Evolutionary conservation across 2,797 vertebrate species (phyloP), one percentile per base, ranked within the genome.

Genomic region (Lacerta viridis): DNA sequence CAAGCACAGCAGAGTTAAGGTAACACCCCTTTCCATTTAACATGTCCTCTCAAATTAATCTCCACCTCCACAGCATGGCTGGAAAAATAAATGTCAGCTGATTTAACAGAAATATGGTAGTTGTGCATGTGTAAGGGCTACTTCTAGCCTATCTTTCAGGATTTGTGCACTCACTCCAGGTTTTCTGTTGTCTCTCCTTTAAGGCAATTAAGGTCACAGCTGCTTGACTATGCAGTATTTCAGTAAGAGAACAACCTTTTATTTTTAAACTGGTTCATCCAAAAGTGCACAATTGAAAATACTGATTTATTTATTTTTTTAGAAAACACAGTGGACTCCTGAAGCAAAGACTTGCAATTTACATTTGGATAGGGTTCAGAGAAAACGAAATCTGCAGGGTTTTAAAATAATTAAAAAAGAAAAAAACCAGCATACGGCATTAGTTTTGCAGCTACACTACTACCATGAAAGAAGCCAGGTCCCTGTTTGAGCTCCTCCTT

Each of bases 231-330:
- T 81, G 92, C 82, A 2, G 88, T 87, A 91, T 91, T 85, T 91
- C 86, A 95, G 90, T 90, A 85, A 93, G 93, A 92, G 91, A 92
- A 93, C 84, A 71, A 93, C 5, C 80, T 88, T 93, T 79, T 94
- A 91, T 94, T 94, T 94, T 93, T 79, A 95, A 94, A 93, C 80
- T 94, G 91, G 95, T 93, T 85, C 91, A 1, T n/a, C 77, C 87
- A 89, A 90, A 87, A 93, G 84, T 69, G 91, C 80, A 89, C 88
- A 74, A 93, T 90, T 88, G 29, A 59, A 68, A 87, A 91, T 76
- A 39, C 55, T 27, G n/a, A 33, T 33, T 33, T 33, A 33, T 33
- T 33, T 33, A 33, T 33, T 33, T 33, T 33, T 33, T 33, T 1
- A 55, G 13, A 55, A 55, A 55, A 55, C 15, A 36, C 29, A 68